Evolutionary conservation across 2,113 vertebrate species (phyloP), one percentile per base, ranked within the genome.

Genomic region (Amphiprion ocellaris): DNA sequence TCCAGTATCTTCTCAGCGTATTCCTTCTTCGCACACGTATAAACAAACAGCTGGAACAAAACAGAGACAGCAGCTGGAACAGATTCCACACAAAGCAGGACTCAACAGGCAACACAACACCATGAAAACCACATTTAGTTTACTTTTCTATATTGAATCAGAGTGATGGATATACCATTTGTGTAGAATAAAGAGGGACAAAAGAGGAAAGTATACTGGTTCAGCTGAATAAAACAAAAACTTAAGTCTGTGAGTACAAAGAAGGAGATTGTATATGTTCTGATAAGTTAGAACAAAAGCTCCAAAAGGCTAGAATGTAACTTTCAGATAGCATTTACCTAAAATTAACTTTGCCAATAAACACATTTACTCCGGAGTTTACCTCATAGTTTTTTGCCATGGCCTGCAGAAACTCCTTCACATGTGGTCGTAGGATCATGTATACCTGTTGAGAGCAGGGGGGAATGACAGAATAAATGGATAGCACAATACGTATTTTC

Each of bases 341-440:
- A 37, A 37, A 37, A 30, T 30, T 30, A 30, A 6, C 30, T 30
- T 30, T 30, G 6, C 33, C 9, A 37, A 37, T 37, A 37, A 37
- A 37, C 33, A 37, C 33, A 9, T 50, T 23, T 23, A 50, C n/a
- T 49, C 11, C 14, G 37, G 9, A 21, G 41, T 15, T 3, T 68
- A 97, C 96, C 96, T 97, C 94, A 0, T 94, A 97, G 58, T 79
- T 77, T 74, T 96, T 95, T 26, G 94, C 86, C 86, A 97, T 90
- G 10, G 77, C 91, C 90, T 95, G 92, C 26, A 97, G 84, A 84
- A 97, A 97, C 81, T 96, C 94, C 71, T 79, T 92, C 56, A 94
- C 91, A 1, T 95, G 72, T 30, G 96, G 96, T 2, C 95, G 92
- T 53, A 96, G 87, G 64, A 95, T 90, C 91, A 97, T 72, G 1